Percentiles rank a stretch among this genome's conserved stretches.
Evolutionary conservation across 2,888 invertebrate species (phyloP).

Genomic region (Eulithis testata): DNA sequence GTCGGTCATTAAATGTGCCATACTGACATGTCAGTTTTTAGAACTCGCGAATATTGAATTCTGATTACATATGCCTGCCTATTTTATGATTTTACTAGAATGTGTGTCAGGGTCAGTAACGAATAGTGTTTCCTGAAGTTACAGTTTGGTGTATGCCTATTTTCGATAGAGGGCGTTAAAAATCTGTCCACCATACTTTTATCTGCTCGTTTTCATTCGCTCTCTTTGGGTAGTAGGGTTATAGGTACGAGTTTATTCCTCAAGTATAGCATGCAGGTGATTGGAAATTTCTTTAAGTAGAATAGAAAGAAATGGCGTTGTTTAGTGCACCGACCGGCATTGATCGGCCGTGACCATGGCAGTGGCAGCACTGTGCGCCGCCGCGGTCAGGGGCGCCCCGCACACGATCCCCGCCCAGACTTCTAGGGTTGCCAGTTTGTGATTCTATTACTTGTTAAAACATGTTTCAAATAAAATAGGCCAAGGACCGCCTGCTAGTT

Average conservation of each 20-base stretch:
- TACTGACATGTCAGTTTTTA: too few relatives aligned
- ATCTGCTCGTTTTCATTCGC: too few relatives aligned
- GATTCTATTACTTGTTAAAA: constrained; percentile 3
- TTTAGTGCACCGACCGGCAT: constrained; percentile 31
- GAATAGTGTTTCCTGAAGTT: too few relatives aligned
- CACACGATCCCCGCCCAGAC: background rate
- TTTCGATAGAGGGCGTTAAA: constrained; percentile 1
- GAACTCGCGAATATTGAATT: too few relatives aligned
- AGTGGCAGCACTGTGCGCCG: constrained; percentile 33
- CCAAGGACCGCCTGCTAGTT: too few relatives aligned
- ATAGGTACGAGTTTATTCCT: too few relatives aligned
- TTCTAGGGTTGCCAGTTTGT: constrained; percentile 12
- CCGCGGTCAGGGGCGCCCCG: constrained; percentile 36
- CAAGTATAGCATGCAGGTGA: background rate
- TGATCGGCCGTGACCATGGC: constrained; percentile 43
- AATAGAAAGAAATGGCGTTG: constrained; percentile 18
- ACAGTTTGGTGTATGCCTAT: background rate
- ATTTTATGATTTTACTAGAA: too few relatives aligned
- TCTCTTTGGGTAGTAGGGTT: too few relatives aligned
- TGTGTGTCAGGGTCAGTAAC: too few relatives aligned
- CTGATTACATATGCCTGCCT: too few relatives aligned
- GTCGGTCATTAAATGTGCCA: background rate
- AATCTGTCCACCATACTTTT: background rate
- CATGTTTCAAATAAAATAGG: background rate
- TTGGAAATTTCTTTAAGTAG: background rate